Percentiles rank a stretch among this genome's conserved stretches.
phyloP scores from a whole-genome alignment of 2,797 vertebrate species.

The Danionella dracula region DNA sequence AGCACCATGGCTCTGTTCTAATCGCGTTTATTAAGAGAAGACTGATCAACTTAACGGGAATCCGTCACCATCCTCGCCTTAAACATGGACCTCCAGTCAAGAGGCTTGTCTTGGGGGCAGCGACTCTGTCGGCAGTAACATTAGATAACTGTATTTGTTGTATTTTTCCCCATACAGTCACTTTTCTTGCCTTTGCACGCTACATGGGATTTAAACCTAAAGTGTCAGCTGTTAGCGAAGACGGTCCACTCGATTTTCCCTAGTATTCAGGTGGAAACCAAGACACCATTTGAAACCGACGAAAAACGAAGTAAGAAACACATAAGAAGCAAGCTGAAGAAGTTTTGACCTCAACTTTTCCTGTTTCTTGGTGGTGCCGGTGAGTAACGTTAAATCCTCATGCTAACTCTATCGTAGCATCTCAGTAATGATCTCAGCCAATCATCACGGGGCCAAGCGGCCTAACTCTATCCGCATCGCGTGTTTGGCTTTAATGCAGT shows the following conservation, averaged over 20 bases:
- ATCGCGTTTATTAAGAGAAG: conserved; percentile 59
- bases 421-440: conserved; percentile 22
- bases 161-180: conserved; percentile 60
- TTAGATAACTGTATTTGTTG: conserved; percentile 62
- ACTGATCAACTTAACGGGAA: conserved; percentile 72
- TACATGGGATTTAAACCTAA: conserved; percentile 69
- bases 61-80: conserved; percentile 81
- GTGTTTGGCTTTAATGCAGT: not conserved
- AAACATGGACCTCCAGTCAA: conserved; percentile 76
- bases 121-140: conserved; percentile 64
- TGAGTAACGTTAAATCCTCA: conserved; percentile 21
- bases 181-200: conserved; percentile 59
- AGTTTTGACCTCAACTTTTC: conserved; percentile 9
- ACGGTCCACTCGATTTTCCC: conserved; percentile 58
- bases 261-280: conserved; percentile 57
- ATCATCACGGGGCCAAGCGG: conserved; percentile 17
- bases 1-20: conserved; percentile 69
- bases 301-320: conserved; percentile 14
- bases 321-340: conserved; percentile 2
- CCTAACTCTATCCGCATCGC: not conserved
- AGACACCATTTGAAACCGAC: conserved; percentile 44
- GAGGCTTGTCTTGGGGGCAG: conserved; percentile 65
- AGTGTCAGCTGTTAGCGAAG: conserved; percentile 60
- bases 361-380: not conserved
- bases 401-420: conserved; percentile 34